Evolutionary conservation across 2,797 vertebrate genomes (phyloP).

Genomic region (Eulemur albifrons): DNA sequence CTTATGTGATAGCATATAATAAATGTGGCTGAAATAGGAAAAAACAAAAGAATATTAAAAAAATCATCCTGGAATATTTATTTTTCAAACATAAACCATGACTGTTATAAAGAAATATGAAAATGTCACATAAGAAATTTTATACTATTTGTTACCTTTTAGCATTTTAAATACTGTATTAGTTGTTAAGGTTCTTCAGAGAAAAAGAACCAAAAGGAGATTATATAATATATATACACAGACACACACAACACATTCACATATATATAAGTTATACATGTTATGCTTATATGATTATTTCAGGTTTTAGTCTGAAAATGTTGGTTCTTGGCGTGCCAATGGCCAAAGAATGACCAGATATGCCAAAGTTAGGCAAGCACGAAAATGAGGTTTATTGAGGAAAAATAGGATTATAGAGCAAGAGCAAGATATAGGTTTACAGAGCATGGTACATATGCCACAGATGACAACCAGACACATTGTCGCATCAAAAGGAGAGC

Average conservation of each 20-base stretch:
- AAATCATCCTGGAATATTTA: neutral
- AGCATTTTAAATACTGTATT: neutral
- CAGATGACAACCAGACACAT: no score
- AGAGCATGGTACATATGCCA: no score
- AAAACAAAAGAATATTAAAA: neutral
- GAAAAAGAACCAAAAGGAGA: neutral
- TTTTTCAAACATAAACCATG: neutral
- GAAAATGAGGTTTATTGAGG: no score
- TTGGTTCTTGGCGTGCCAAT: no score
- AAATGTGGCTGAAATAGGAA: conserved; percentile 11
- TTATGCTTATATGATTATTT: neutral
- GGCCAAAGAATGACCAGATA: no score
- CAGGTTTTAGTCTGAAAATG: no score
- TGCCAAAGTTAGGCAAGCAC: no score
- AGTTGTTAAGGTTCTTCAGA: neutral
- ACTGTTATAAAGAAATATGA: neutral
- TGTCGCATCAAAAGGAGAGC: no score
- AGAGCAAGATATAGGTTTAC: no score
- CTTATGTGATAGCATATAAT: neutral
- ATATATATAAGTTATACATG: neutral
- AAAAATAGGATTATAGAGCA: no score
- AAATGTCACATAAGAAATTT: neutral
- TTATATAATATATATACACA: neutral
- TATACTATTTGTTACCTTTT: neutral
- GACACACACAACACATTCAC: neutral